Evolutionary conservation across 2,797 vertebrate genomes (phyloP), one percentile per base, ranked within the genome.

Genomic region (Tiaroga cobitis): DNA sequence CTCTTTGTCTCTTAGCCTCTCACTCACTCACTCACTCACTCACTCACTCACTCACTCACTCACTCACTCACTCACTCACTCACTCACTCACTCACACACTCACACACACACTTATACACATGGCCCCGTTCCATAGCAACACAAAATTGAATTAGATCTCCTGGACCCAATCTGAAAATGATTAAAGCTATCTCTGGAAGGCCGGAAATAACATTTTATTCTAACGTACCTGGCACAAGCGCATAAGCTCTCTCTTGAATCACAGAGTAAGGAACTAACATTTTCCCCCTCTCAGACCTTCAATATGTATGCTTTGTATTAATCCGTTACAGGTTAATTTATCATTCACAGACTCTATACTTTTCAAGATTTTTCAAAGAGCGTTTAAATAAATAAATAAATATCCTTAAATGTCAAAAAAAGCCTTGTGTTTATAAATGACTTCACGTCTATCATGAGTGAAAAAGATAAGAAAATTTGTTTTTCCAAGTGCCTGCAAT

Each of bases 131-230:
- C 87, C 79, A 85, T 85, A 78, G 90, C 88, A 91, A 90, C 89
- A 83, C 81, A 86, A 90, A 92, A 91, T 91, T 89, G 89, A 91
- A 92, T 91, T 89, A 90, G 89, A 91, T 90, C 88, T 91, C 90
- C 72, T 76, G 90, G 84, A 89, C 87, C 80, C 87, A 86, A 89
- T 90, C 87, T 89, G 85, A 89, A 91, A 88, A 87, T 91, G 87
- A 92, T 92, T 91, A 90, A 90, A 90, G 85, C 87, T 69, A 70
- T 90, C 89, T 87, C 73, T 63, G 77, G 83, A 85, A 89, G 69
- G 78, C 88, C 84, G 84, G 88, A 87, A 89, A 87, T 90, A 87
- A 78, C 84, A 79, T 86, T 90, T 80, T 86, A 85, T 85, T 86
- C 56, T 75, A 87, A 88, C 69, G 61, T 85, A 88, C 83, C 70